Evolutionary conservation across 2,888 invertebrate species (phyloP).

Genomic region (Kuschelorhynchus macadamiae): DNA sequence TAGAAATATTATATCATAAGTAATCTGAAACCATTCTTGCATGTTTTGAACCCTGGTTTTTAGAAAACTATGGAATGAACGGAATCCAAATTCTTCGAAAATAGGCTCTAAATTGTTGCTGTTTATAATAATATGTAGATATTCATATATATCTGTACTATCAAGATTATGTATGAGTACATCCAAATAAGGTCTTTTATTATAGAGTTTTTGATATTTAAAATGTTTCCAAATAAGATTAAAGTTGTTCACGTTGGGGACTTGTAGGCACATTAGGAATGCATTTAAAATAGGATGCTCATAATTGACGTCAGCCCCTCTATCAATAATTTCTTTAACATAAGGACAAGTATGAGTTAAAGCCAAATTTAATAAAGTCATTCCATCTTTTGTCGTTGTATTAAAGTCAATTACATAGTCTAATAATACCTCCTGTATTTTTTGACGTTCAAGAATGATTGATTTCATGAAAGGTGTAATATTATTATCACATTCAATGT

Average conservation of each 20-base stretch:
- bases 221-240: conserved; percentile 52
- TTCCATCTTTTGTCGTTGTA: conserved; percentile 45
- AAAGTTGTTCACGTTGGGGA: conserved; percentile 53
- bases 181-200: conserved; percentile 32
- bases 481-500: conserved; percentile 47
- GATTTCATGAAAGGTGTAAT: conserved; percentile 59
- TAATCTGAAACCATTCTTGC: conserved; percentile 39
- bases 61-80: conserved; percentile 48
- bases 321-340: conserved; percentile 54
- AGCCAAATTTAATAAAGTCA: conserved; percentile 54
- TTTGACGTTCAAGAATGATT: conserved; percentile 43
- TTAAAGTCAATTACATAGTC: conserved; percentile 57
- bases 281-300: conserved; percentile 46
- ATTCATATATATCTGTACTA: conserved; percentile 47
- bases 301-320: conserved; percentile 56
- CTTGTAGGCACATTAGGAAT: conserved; percentile 44
- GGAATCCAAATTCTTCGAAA: conserved; percentile 41
- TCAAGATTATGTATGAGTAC: conserved; percentile 43
- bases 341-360: conserved; percentile 51
- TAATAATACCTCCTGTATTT: conserved; percentile 54
- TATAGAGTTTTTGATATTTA: conserved; percentile 46
- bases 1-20: conserved; percentile 49
- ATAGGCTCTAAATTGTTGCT: conserved; percentile 53
- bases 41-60: conserved; percentile 49
- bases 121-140: conserved; percentile 54